Evolutionary conservation across 2,113 vertebrate species (phyloP).

Genomic region (Hirundichthys speculiger): DNA sequence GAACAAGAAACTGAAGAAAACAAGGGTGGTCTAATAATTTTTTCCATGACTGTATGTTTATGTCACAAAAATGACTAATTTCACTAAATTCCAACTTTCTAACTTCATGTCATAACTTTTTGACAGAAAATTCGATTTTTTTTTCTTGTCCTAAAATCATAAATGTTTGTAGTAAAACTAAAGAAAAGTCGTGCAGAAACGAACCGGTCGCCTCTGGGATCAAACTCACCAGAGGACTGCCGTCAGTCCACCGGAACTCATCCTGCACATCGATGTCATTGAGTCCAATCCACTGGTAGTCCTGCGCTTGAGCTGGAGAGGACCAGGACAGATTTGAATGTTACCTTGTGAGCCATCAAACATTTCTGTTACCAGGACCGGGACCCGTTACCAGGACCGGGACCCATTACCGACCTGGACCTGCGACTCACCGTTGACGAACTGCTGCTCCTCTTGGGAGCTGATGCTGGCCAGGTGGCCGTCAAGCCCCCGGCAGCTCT

Average conservation of each 20-base stretch:
- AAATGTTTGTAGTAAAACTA: not conserved
- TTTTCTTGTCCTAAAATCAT: too few species aligned
- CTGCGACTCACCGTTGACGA: conserved; percentile 93
- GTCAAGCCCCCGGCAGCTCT: conserved; percentile 85
- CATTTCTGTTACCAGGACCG: too few species aligned
- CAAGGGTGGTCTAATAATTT: too few species aligned
- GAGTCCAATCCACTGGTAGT: conserved; percentile 97
- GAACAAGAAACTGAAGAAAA: too few species aligned
- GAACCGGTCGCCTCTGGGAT: not conserved
- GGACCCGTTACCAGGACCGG: too few species aligned
- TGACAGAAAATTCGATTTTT: too few species aligned
- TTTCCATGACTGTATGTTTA: too few species aligned
- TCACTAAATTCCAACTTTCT: too few species aligned
- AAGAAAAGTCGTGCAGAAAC: not conserved
- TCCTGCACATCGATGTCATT: conserved; percentile 90
- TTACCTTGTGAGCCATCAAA: too few species aligned
- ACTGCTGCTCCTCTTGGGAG: conserved; percentile 91
- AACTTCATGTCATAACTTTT: too few species aligned
- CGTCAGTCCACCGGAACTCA: conserved; percentile 94
- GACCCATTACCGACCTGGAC: too few species aligned
- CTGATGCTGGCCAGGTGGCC: conserved; percentile 92
- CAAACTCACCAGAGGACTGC: conserved; percentile 86
- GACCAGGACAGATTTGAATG: not conserved
- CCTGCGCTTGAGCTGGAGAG: conserved; percentile 84
- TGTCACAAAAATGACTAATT: too few species aligned